Conservation (phyloP, 2,888 invertebrate genomes). For the Epirrita christyi region DNA sequence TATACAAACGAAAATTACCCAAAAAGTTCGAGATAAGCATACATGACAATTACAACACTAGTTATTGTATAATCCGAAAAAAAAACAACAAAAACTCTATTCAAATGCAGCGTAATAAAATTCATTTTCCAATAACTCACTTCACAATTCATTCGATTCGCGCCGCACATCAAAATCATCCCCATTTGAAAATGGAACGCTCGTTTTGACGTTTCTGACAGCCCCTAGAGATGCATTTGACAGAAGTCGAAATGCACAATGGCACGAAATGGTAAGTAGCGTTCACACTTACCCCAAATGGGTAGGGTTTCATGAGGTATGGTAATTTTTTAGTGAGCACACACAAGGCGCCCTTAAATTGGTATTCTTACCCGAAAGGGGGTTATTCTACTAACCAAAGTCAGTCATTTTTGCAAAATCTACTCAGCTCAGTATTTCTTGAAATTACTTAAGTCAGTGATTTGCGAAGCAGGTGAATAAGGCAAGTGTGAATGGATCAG, state of each 20-base stretch:
- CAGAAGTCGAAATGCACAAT: conserved; percentile 33
- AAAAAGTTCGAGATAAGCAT: too few species aligned
- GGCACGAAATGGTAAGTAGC: conserved; percentile 24
- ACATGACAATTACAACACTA: too few species aligned
- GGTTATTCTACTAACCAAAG: too few species aligned
- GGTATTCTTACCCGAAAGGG: too few species aligned
- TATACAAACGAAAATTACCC: too few species aligned
- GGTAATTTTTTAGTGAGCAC: conserved; percentile 4
- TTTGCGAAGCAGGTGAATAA: too few species aligned
- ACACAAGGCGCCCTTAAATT: background rate
- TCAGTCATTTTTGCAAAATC: too few species aligned
- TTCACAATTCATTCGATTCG: conserved; percentile 17
- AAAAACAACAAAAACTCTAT: background rate
- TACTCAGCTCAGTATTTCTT: too few species aligned
- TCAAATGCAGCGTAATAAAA: conserved; percentile 1
- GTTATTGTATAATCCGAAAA: background rate
- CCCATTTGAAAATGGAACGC: conserved; percentile 54
- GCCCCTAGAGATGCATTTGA: conserved; percentile 39
- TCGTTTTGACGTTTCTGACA: conserved; percentile 64
- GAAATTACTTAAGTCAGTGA: too few species aligned
- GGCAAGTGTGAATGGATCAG: too few species aligned
- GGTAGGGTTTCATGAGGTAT: background rate
- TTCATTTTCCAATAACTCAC: conserved; percentile 7
- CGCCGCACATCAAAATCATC: conserved; percentile 42
- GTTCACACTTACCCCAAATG: conserved; percentile 15